Conservation (phyloP, 2,113 vertebrate genomes). For the Sphyrna mokarran region DNA sequence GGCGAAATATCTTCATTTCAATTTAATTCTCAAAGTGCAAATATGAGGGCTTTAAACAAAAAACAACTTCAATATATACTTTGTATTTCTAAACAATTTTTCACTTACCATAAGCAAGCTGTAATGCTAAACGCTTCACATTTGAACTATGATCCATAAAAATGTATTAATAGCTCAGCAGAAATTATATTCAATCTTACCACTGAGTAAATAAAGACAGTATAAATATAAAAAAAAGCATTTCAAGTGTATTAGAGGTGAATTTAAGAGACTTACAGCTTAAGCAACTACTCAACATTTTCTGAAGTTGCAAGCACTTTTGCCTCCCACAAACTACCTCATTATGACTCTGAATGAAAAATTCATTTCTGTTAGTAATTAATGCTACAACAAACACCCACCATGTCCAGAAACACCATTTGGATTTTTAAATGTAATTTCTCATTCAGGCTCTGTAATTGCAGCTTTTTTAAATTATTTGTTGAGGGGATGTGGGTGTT, state of each 20-base stretch:
- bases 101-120: background rate
- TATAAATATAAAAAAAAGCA: background rate
- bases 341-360: background rate
- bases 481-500: no score
- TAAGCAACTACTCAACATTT: background rate
- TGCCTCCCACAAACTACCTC: background rate
- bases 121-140: background rate
- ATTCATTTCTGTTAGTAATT: background rate
- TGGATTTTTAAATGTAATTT: background rate
- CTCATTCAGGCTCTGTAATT: background rate
- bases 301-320: background rate
- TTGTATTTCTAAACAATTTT: background rate
- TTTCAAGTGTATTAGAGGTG: background rate
- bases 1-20: background rate
- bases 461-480: background rate
- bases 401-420: no score
- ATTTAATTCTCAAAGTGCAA: background rate
- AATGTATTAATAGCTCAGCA: background rate
- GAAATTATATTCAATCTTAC: background rate
- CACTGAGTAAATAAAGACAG: background rate
- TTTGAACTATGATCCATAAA: background rate
- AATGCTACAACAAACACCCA: background rate
- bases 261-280: background rate
- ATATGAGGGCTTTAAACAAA: background rate
- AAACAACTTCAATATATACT: background rate